Evolutionary conservation across 2,113 vertebrate species (phyloP).

Genomic region (Oryzias woworae): DNA sequence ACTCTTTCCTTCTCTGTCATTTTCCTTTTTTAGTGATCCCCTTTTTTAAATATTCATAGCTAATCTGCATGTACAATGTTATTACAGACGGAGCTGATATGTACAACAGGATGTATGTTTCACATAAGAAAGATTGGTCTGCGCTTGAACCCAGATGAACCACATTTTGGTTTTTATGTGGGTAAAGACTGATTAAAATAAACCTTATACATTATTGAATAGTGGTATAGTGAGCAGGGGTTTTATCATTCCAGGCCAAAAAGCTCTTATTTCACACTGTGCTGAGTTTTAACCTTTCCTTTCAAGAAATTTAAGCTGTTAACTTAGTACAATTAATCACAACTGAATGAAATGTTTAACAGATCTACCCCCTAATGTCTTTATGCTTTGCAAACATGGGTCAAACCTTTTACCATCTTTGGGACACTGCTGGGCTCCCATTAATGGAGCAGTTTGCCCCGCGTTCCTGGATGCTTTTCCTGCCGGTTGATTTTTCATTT

Average conservation of each 20-base stretch:
- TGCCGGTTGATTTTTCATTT: slow-evolving; percentile 69
- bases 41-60: slow-evolving; percentile 77
- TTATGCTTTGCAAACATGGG: neutral
- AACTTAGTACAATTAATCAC: neutral
- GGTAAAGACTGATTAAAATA: slow-evolving; percentile 12
- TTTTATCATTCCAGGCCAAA: neutral
- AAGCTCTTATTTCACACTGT: neutral
- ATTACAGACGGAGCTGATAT: slow-evolving; percentile 74
- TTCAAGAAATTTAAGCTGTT: neutral
- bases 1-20: slow-evolving; percentile 54
- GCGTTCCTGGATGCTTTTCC: slow-evolving; percentile 41
- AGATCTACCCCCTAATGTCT: slow-evolving; percentile 6
- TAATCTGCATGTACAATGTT: slow-evolving; percentile 79
- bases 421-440: slow-evolving; percentile 34
- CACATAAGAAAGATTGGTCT: slow-evolving; percentile 44
- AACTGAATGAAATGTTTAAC: slow-evolving; percentile 10
- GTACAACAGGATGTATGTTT: slow-evolving; percentile 49
- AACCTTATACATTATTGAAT: neutral
- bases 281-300: neutral
- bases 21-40: slow-evolving; percentile 76
- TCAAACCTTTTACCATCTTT: slow-evolving; percentile 21
- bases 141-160: slow-evolving; percentile 46
- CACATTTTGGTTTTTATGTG: slow-evolving; percentile 11
- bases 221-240: neutral
- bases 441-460: slow-evolving; percentile 47